phyloP scores from a whole-genome alignment of 2,888 invertebrate species.

The Cantharis flavilabris region DNA sequence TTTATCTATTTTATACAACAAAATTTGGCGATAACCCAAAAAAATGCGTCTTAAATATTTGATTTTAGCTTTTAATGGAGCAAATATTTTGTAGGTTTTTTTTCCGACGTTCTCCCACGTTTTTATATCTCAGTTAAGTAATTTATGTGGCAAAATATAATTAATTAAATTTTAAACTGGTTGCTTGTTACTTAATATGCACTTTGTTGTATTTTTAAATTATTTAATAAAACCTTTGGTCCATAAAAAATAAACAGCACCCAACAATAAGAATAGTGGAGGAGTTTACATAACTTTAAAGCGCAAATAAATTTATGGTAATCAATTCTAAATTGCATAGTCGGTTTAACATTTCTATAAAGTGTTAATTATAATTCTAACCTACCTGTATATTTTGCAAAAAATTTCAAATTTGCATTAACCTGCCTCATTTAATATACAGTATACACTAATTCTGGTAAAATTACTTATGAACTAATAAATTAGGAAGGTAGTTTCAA shows the following conservation, averaged over 20 bases:
- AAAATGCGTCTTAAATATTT: slow-evolving; percentile 23
- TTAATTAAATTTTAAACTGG: background rate
- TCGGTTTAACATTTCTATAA: background rate
- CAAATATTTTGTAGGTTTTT: slow-evolving; percentile 7
- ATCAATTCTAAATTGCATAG: background rate
- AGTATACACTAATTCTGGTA: background rate
- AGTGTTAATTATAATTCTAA: background rate
- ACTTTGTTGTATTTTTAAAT: background rate
- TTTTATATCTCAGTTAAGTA: slow-evolving; percentile 8
- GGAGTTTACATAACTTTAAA: background rate
- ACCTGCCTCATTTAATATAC: background rate
- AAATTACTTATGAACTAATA: background rate
- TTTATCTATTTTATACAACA: slow-evolving; percentile 21
- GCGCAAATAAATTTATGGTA: background rate
- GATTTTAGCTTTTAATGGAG: slow-evolving; percentile 11
- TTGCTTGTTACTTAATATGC: background rate
- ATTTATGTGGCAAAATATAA: background rate
- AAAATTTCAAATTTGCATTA: background rate
- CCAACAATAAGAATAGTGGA: background rate
- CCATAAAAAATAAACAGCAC: background rate
- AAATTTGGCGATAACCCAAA: slow-evolving; percentile 24
- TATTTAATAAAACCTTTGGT: background rate
- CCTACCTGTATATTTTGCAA: background rate
- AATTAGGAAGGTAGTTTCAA: background rate
- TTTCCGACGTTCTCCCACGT: slow-evolving; percentile 16